Evolutionary conservation across 2,888 invertebrate genomes (phyloP).

Genomic region (Chrysotoxum bicinctum): DNA sequence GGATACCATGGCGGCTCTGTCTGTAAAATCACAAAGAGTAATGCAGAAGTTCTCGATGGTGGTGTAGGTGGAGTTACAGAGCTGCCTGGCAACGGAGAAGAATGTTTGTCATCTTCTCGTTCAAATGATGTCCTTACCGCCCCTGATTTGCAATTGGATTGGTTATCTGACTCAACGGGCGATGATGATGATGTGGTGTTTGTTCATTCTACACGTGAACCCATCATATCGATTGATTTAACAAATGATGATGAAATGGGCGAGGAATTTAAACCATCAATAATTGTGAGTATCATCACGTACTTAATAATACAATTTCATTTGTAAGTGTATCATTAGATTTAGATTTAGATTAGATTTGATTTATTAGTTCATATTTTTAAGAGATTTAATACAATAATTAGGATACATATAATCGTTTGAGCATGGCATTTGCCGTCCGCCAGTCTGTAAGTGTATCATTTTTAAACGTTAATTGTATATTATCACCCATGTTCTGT

Average conservation of each 20-base stretch:
- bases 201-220: conserved; percentile 81
- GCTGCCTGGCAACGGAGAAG: conserved; percentile 9
- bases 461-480: too few species aligned
- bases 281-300: conserved; percentile 51
- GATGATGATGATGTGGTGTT: conserved; percentile 85
- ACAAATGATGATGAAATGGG: conserved; percentile 83
- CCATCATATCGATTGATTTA: conserved; percentile 83
- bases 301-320: too few species aligned
- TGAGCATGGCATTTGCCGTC: too few species aligned
- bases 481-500: too few species aligned
- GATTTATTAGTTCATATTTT: too few species aligned
- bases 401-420: too few species aligned
- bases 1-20: background rate
- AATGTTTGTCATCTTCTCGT: conserved; percentile 47
- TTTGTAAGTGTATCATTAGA: too few species aligned
- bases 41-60: conserved; percentile 13
- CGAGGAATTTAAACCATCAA: conserved; percentile 44
- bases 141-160: conserved; percentile 90
- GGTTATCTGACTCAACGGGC: conserved; percentile 85
- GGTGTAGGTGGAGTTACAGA: background rate
- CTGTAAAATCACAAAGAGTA: conserved; percentile 45
- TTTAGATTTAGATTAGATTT: too few species aligned
- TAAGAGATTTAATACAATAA: too few species aligned
- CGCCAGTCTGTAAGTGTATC: too few species aligned
- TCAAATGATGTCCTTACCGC: conserved; percentile 78